Evolutionary conservation across 2,888 invertebrate species (phyloP).

Genomic region (Hetaerina titia): DNA sequence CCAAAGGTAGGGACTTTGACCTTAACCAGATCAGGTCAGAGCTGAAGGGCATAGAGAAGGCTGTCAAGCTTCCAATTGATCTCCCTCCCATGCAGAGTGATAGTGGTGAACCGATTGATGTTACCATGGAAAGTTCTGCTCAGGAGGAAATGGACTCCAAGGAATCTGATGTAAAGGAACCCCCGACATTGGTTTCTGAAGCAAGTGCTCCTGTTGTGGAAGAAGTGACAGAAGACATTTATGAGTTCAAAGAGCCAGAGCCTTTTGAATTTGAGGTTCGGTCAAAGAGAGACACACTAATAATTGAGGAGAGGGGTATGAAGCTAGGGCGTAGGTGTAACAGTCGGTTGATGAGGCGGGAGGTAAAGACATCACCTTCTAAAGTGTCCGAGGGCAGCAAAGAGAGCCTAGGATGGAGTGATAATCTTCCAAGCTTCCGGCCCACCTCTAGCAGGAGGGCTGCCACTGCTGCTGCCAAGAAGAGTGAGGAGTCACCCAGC

Average conservation of each 20-base stretch:
- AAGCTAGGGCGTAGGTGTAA: slow-evolving; percentile 71
- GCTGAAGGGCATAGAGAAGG: slow-evolving; percentile 87
- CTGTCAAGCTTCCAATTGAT: slow-evolving; percentile 78
- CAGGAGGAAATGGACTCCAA: slow-evolving; percentile 70
- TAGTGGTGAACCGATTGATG: slow-evolving; percentile 58
- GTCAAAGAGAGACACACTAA: slow-evolving; percentile 75
- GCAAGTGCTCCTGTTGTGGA: slow-evolving; percentile 71
- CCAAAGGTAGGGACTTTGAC: slow-evolving; percentile 88
- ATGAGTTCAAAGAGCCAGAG: slow-evolving; percentile 94
- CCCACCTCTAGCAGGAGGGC: neutral
- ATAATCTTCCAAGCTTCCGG: neutral
- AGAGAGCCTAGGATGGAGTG: slow-evolving; percentile 21
- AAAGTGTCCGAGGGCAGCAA: slow-evolving; percentile 53
- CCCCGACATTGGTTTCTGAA: slow-evolving; percentile 58
- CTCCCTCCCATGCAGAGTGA: slow-evolving; percentile 61
- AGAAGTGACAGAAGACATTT: slow-evolving; percentile 82
- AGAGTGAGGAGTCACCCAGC: slow-evolving; percentile 36
- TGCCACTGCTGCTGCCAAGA: neutral
- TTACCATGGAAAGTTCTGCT: slow-evolving; percentile 69
- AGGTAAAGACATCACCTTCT: slow-evolving; percentile 68
- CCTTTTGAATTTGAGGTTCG: slow-evolving; percentile 91
- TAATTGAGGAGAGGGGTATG: slow-evolving; percentile 71
- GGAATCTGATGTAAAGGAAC: slow-evolving; percentile 73
- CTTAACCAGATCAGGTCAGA: slow-evolving; percentile 91
- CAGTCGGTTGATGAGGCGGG: slow-evolving; percentile 72